Conservation (phyloP, 2,888 invertebrate species). For the Galerucella nymphaeae region DNA sequence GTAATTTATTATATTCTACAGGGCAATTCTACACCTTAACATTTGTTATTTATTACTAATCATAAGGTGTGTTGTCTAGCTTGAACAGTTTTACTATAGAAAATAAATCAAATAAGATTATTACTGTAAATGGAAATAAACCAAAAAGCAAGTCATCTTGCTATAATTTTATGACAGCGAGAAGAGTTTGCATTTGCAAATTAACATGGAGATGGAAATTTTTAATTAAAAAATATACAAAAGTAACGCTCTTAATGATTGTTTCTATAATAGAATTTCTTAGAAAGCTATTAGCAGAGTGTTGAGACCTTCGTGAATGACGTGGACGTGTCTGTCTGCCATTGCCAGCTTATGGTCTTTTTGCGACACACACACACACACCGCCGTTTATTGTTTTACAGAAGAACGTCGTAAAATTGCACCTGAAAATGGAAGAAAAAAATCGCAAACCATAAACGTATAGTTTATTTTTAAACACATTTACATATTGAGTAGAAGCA, state of each 20-base stretch:
- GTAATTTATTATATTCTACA: not conserved
- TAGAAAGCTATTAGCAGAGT: constrained; percentile 18
- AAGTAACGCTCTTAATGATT: not conserved
- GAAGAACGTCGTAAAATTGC: constrained; percentile 22
- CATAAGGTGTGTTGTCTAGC: constrained; percentile 1
- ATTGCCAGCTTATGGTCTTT: constrained; percentile 19
- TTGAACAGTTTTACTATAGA: constrained; percentile 15
- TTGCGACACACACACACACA: not conserved
- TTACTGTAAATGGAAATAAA: not conserved
- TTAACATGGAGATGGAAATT: too few relatives aligned
- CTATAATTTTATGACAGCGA: not conserved
- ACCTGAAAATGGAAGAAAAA: constrained; percentile 15
- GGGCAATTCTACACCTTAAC: too few relatives aligned
- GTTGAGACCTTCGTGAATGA: not conserved
- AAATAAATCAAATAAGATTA: constrained; percentile 12
- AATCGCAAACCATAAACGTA: constrained; percentile 10
- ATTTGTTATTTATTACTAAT: constrained; percentile 13
- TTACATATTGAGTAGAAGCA: not conserved
- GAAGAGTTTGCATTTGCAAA: not conserved
- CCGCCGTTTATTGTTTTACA: constrained; percentile 19
- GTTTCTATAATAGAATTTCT: constrained; percentile 19
- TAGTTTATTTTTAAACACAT: constrained; percentile 22
- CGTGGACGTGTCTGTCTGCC: constrained; percentile 15
- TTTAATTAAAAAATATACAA: not conserved
- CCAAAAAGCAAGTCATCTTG: not conserved